Evolutionary conservation across 2,888 invertebrate genomes (phyloP).

Genomic region (Arctia plantaginis): DNA sequence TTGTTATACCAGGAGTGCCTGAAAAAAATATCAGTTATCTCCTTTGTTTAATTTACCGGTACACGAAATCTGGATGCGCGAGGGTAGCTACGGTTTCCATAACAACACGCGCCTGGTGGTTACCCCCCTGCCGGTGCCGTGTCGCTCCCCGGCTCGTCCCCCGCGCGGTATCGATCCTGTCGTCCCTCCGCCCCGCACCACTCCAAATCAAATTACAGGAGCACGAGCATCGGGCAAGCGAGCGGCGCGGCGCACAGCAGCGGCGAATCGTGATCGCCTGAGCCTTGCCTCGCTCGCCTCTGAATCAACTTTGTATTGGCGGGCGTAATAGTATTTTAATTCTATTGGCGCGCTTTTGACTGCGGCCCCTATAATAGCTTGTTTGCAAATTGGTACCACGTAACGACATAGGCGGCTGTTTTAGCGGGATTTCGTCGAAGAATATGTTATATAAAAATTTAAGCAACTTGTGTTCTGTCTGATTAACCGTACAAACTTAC

Average conservation of each 20-base stretch:
- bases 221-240: slow-evolving; percentile 61
- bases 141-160: slow-evolving; percentile 64
- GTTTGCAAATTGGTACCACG: slow-evolving; percentile 76
- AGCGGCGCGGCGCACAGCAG: slow-evolving; percentile 46
- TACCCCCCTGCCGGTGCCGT: slow-evolving; percentile 52
- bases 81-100: slow-evolving; percentile 84
- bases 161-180: slow-evolving; percentile 54
- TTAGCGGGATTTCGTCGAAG: slow-evolving; percentile 55
- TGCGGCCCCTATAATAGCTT: slow-evolving; percentile 72
- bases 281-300: slow-evolving; percentile 33
- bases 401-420: slow-evolving; percentile 59
- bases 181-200: slow-evolving; percentile 67
- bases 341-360: slow-evolving; percentile 82
- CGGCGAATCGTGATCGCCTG: slow-evolving; percentile 34
- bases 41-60: slow-evolving; percentile 84
- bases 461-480: slow-evolving; percentile 13
- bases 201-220: slow-evolving; percentile 86
- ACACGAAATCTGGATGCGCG: slow-evolving; percentile 84
- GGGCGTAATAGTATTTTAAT: slow-evolving; percentile 85
- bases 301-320: slow-evolving; percentile 84
- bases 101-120: slow-evolving; percentile 81
- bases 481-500: neutral
- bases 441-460: slow-evolving; percentile 40
- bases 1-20: slow-evolving; percentile 38
- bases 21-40: slow-evolving; percentile 75